Evolutionary conservation across 2,113 vertebrate species (phyloP).

Genomic region (Limnothrissa miodon): DNA sequence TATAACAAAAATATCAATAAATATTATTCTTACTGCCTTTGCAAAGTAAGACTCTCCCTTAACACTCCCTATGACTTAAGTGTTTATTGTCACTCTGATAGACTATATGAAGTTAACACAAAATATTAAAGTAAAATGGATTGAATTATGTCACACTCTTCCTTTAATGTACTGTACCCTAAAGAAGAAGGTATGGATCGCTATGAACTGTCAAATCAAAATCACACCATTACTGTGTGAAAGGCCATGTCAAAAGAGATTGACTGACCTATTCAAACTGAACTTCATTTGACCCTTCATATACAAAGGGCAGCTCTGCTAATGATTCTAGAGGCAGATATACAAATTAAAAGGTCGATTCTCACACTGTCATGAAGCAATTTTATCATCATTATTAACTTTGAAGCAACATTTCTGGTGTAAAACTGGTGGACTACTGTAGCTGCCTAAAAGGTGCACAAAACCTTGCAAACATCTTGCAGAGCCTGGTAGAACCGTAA

Average conservation of each 20-base stretch:
- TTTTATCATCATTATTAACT: too few relatives aligned
- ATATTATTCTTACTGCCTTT: neutral
- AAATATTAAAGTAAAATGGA: neutral
- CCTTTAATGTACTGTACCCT: neutral
- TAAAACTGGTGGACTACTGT: too few relatives aligned
- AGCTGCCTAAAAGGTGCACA: too few relatives aligned
- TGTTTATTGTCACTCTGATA: neutral
- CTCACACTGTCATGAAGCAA: neutral
- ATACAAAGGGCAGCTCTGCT: neutral
- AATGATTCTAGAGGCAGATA: neutral
- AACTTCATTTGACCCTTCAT: neutral
- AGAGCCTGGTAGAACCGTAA: too few relatives aligned
- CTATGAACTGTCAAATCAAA: neutral
- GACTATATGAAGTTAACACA: neutral
- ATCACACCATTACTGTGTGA: neutral
- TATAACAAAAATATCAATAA: neutral
- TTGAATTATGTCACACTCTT: neutral
- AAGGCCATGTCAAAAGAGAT: neutral
- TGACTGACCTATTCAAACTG: neutral
- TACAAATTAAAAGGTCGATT: neutral
- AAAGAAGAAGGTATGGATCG: neutral
- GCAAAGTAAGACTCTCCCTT: neutral
- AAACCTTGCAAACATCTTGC: too few relatives aligned
- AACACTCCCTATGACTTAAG: neutral
- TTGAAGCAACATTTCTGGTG: too few relatives aligned